Conservation (phyloP, 2,888 invertebrate species). For the Acanthoscelides obtectus region DNA sequence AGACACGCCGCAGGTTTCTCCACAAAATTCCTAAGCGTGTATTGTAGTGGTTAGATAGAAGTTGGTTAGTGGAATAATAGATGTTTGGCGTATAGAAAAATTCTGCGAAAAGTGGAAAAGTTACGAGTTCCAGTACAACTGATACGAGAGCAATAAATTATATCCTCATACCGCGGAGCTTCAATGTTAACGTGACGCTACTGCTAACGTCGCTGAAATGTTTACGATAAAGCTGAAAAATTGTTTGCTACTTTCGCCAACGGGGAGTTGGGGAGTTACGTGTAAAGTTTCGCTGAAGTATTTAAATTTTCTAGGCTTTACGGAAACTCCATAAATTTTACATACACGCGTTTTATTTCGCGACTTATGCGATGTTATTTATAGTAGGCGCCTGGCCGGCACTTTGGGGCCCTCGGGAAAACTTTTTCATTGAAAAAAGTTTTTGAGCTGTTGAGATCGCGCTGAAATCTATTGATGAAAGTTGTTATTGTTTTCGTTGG, state of each 20-base stretch:
- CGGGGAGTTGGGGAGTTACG: constrained; percentile 21
- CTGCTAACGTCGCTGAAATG: constrained; percentile 14
- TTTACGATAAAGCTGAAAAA: constrained; percentile 25
- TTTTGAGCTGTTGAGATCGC: not conserved
- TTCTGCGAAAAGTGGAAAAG: not conserved
- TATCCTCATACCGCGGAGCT: not conserved
- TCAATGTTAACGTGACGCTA: not conserved
- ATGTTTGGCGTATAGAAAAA: not conserved
- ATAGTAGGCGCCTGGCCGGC: constrained; percentile 11
- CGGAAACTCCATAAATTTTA: constrained; percentile 25
- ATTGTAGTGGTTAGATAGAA: not conserved
- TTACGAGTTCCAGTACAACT: not conserved
- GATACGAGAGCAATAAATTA: not conserved
- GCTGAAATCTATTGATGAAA: not conserved
- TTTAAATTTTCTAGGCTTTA: constrained; percentile 22
- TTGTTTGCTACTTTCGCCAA: constrained; percentile 16
- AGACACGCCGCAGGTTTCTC: no score
- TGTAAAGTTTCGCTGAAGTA: constrained; percentile 23
- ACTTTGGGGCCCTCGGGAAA: not conserved
- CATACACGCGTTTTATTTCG: constrained; percentile 22
- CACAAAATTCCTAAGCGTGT: not conserved
- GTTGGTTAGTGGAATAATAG: not conserved
- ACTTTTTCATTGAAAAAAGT: not conserved
- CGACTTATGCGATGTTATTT: constrained; percentile 21
- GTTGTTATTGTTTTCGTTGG: not conserved